Conservation (phyloP, 1,140 invertebrate species). For the Chelonus insularis region DNA sequence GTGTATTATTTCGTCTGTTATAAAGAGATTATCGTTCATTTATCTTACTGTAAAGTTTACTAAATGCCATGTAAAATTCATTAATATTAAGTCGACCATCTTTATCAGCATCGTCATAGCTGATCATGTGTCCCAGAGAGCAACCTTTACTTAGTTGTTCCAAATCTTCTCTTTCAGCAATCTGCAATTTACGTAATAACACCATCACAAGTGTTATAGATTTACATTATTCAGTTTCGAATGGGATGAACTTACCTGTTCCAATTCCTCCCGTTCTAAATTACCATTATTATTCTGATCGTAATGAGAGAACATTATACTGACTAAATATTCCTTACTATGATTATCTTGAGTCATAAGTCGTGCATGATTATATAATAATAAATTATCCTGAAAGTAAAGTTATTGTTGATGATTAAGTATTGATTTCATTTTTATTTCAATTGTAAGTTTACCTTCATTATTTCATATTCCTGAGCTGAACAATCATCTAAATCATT, state of each 20-base stretch:
- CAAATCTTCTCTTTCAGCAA: slow-evolving; percentile 68
- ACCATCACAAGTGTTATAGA: slow-evolving; percentile 14
- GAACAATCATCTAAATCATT: slow-evolving; percentile 61
- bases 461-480: slow-evolving; percentile 72
- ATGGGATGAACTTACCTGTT: slow-evolving; percentile 55
- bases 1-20: too few species aligned
- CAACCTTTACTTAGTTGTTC: slow-evolving; percentile 70
- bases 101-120: slow-evolving; percentile 70
- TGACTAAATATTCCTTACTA: slow-evolving; percentile 75
- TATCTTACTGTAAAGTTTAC: slow-evolving; percentile 76
- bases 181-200: slow-evolving; percentile 48
- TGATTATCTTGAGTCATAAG: slow-evolving; percentile 65
- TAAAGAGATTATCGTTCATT: too few species aligned
- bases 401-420: not conserved
- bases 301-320: slow-evolving; percentile 79
- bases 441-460: slow-evolving; percentile 61
- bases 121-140: slow-evolving; percentile 69
- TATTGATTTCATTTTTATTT: not conserved
- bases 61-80: slow-evolving; percentile 78
- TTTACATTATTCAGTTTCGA: slow-evolving; percentile 17
- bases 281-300: slow-evolving; percentile 74
- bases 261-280: slow-evolving; percentile 70
- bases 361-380: slow-evolving; percentile 73
- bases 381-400: slow-evolving; percentile 67
- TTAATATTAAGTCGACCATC: slow-evolving; percentile 71